Conservation (phyloP, 2,888 invertebrate species). For the Drosophila monieri region DNA sequence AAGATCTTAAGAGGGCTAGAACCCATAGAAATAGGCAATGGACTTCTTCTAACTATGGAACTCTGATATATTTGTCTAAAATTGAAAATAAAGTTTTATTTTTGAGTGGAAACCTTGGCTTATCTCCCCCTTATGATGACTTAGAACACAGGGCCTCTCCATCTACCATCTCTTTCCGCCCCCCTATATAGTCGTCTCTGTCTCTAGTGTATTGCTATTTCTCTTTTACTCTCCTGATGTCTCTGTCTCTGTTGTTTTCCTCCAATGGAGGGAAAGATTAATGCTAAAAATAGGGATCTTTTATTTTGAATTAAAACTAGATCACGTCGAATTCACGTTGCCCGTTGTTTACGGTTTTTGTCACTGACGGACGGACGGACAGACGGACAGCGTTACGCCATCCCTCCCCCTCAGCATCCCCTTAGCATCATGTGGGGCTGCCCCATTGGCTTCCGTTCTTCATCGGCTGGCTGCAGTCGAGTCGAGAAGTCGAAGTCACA, state of each 20-base stretch:
- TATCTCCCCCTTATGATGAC: slow-evolving; percentile 23
- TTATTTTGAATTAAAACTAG: slow-evolving; percentile 79
- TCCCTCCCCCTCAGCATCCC: slow-evolving; percentile 12
- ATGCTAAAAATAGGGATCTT: slow-evolving; percentile 78
- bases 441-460: slow-evolving; percentile 63
- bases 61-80: no score
- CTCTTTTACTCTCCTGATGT: not conserved
- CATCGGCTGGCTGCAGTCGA: slow-evolving; percentile 55
- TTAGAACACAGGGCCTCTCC: slow-evolving; percentile 20
- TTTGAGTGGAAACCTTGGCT: slow-evolving; percentile 25
- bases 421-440: slow-evolving; percentile 42
- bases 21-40: not conserved
- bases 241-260: slow-evolving; percentile 28
- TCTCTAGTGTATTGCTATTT: not conserved
- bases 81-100: not conserved
- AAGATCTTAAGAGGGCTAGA: not conserved
- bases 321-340: slow-evolving; percentile 78
- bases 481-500: slow-evolving; percentile 18
- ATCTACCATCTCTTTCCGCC: slow-evolving; percentile 2
- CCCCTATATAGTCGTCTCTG: not conserved
- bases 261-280: slow-evolving; percentile 45
- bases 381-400: slow-evolving; percentile 46
- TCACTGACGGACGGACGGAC: slow-evolving; percentile 37
- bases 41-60: no score
- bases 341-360: slow-evolving; percentile 69